phyloP scores from a whole-genome alignment of 2,113 vertebrate species.

The Petromus typicus region DNA sequence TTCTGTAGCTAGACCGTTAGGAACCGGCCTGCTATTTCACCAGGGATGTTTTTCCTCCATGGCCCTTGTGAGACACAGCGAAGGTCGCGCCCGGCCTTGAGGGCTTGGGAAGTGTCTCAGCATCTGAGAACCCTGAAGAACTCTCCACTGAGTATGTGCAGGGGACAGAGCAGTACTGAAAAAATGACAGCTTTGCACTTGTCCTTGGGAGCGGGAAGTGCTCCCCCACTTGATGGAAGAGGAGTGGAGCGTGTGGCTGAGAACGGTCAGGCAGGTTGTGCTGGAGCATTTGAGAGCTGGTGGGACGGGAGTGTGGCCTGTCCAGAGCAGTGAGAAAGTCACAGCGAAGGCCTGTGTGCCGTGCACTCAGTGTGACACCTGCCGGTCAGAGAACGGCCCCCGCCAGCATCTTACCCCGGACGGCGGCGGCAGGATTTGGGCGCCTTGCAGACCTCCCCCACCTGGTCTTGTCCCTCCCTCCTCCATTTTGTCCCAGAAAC shows the following conservation, averaged over 20 bases:
- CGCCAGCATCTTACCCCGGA: background rate
- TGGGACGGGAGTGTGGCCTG: background rate
- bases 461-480: background rate
- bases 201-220: background rate
- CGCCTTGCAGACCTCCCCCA: background rate
- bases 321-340: background rate
- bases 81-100: background rate
- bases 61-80: background rate
- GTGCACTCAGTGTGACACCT: background rate
- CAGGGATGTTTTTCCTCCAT: background rate
- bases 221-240: background rate
- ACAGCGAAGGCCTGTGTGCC: background rate
- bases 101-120: background rate
- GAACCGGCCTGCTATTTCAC: background rate
- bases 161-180: background rate
- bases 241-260: background rate
- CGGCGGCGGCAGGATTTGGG: fast-evolving
- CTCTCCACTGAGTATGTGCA: background rate
- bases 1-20: slow-evolving; percentile 28
- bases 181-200: background rate
- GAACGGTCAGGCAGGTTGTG: background rate
- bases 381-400: background rate
- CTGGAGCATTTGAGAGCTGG: background rate
- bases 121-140: background rate
- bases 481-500: background rate